Evolutionary conservation across 2,113 vertebrate genomes (phyloP).

Genomic region (Rousettus leschenaultii): DNA sequence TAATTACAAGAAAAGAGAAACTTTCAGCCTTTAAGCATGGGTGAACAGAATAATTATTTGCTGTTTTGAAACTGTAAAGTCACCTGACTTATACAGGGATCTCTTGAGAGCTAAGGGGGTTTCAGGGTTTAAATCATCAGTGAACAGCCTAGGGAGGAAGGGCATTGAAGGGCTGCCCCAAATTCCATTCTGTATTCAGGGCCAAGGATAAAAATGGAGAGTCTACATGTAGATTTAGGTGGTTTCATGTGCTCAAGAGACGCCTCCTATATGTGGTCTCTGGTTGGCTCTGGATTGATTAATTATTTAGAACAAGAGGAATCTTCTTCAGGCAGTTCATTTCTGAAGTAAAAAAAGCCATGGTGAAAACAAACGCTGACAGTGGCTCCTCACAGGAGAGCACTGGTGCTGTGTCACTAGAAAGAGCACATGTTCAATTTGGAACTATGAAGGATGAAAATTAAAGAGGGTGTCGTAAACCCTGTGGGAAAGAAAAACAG

Average conservation of each 20-base stretch:
- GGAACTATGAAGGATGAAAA: background rate
- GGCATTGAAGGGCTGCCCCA: background rate
- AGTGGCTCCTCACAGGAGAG: rapidly evolving
- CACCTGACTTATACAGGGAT: background rate
- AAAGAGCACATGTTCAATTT: background rate
- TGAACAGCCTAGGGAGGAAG: background rate
- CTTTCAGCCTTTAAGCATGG: background rate
- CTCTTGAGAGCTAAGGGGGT: background rate
- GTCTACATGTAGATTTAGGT: background rate
- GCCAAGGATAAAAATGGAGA: background rate
- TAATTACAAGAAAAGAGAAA: background rate
- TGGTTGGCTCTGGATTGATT: background rate
- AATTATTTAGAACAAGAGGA: background rate
- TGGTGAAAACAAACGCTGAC: background rate
- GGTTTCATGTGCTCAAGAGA: background rate
- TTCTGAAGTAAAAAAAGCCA: background rate
- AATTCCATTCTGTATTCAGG: background rate
- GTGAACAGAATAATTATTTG: background rate
- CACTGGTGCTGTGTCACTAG: background rate
- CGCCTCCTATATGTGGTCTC: background rate
- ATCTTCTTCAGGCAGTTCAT: background rate
- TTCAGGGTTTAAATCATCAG: background rate
- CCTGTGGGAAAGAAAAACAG: background rate
- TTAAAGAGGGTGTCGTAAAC: background rate
- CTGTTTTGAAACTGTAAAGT: background rate